phyloP scores from a whole-genome alignment of 2,888 invertebrate genomes.

The Lithophane leautieri region DNA sequence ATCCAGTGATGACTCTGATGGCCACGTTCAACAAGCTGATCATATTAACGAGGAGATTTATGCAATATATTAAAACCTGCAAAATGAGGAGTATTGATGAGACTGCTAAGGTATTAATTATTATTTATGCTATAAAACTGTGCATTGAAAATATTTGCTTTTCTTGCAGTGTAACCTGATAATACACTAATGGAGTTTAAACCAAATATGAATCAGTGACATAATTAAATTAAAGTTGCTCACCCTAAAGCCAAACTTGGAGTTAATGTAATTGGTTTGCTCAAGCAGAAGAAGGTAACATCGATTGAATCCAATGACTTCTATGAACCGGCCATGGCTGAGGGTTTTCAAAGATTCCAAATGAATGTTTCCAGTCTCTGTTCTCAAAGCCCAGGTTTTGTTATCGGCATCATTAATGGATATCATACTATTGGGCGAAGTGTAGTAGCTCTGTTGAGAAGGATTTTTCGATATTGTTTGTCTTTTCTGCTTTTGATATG shows the following conservation, averaged over 20 bases:
- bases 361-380: background rate
- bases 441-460: conserved; percentile 40
- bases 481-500: no score
- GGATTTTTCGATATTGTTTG: background rate
- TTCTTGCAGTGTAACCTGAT: background rate
- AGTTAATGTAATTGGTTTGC: conserved; percentile 61
- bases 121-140: background rate
- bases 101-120: background rate
- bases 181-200: background rate
- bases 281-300: conserved; percentile 62
- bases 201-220: background rate
- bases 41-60: conserved; percentile 46
- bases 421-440: conserved; percentile 3
- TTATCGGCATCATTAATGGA: conserved; percentile 18
- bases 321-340: conserved; percentile 30
- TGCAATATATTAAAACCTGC: conserved; percentile 21
- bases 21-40: conserved; percentile 52
- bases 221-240: conserved; percentile 10
- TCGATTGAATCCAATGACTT: conserved; percentile 52
- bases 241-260: conserved; percentile 62
- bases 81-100: background rate
- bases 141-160: background rate
- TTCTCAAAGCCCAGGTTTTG: conserved; percentile 19
- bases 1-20: conserved; percentile 43
- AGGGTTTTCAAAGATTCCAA: conserved; percentile 46